Evolutionary conservation across 2,888 invertebrate genomes (phyloP), one percentile per base, ranked within the genome.

Genomic region (Zhuqinia jingwanae): DNA sequence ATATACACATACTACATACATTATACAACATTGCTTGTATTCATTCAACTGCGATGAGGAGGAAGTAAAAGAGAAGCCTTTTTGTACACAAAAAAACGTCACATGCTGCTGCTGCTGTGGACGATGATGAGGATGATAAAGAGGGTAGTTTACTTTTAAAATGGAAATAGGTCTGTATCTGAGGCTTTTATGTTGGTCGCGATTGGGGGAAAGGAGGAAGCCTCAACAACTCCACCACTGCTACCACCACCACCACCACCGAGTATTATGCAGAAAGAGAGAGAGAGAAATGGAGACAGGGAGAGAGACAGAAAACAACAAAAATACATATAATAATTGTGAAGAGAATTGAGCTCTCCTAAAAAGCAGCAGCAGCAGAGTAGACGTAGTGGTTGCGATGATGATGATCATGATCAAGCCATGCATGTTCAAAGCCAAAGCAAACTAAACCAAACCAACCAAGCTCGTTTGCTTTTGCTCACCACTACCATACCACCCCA

Each of bases 151-250:
- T 80, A 80, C 80, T 85, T 80, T 83, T 75, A 60, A 36, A 53
- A 78, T 85, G 78, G 85, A 79, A 84, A 84, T 73, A 84, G n/a
- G n/a, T n/a, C n/a, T 84, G 68, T 53, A 79, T 76, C 76, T 58
- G 76, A 76, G 56, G 58, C 58, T 76, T 82, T 56, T 45, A 60
- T 82, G 58, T 73, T 82, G 82, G 73, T 82, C 20, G 70, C 73
- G 36, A 36, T 63, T 60, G 73, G 85, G 79, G 80, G 80, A 85
- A 85, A 85, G 85, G 60, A 85, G 80, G 85, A 85, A 85, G 85
- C 85, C 85, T 85, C 85, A 85, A 80, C 85, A 85, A 85, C 80
- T 85, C 85, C 76, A 75, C 85, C 27, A 36, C 36, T 36, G 36
- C 36, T 8, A 36, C 36, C 36, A 8, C 36, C 5, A 36, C 36